Evolutionary conservation across 2,888 invertebrate genomes (phyloP), one percentile per base, ranked within the genome.

Genomic region (Stegophylla sp.): DNA sequence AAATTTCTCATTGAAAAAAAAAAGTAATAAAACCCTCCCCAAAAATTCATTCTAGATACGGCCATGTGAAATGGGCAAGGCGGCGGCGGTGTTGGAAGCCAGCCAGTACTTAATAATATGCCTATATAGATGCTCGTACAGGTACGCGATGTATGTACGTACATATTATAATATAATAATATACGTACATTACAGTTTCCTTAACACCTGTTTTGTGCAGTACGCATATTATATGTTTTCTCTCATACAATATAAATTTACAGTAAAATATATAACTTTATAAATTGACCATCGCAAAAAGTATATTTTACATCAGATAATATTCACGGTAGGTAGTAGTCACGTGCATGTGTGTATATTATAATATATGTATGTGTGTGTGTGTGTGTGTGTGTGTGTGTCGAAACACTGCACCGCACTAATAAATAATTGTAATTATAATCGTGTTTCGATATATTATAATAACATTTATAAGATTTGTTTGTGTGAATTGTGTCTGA

Each of bases 341-440:
- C n/a, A 53, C n/a, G 3, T 20, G 17, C n/a, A n/a, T 53, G n/a
- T 53, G 5, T n/a, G 9, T 53, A n/a, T 9, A 34, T n/a, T n/a
- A n/a, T n/a, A n/a, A n/a, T n/a, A n/a, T n/a, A n/a, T n/a, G n/a
- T n/a, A n/a, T n/a, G n/a, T n/a, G n/a, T n/a, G n/a, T n/a, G n/a
- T 45, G 10, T 45, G 10, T 51, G 17, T 5, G 17, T 51, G 5
- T 51, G 17, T 3, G 17, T 20, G 53, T 5, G 5, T 66, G 64
- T 66, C 43, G 23, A 20, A 66, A 66, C 43, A 43, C 23, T 66
- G 15, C 15, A 66, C 64, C 15, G 43, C 64, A 66, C 20, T 43
- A 66, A 66, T 66, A 66, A 43, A 66, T 43, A 43, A 41, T 20
- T 20, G n/a, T 53, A 53, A 53, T n/a, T 15, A 48, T 17, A 15